Evolutionary conservation across 2,888 invertebrate species (phyloP).

Genomic region (Hypselothyrea guttata): DNA sequence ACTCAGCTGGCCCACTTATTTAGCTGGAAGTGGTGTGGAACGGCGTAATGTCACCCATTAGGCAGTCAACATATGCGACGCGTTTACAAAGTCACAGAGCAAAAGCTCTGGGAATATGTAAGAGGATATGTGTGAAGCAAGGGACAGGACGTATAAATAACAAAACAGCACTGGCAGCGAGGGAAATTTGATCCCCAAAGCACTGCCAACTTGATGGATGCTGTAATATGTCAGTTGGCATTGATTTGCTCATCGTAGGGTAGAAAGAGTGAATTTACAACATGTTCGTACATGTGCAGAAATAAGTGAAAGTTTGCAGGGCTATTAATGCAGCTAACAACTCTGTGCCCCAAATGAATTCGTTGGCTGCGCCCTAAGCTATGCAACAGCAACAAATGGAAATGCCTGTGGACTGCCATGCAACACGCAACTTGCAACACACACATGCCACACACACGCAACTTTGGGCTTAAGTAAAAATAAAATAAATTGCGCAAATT

Average conservation of each 20-base stretch:
- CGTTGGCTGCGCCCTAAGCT: constrained; percentile 15
- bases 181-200: background rate
- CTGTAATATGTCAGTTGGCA: constrained; percentile 74
- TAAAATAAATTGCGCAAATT: constrained; percentile 55
- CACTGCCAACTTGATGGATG: constrained; percentile 70
- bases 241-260: constrained; percentile 66
- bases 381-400: constrained; percentile 20
- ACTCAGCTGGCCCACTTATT: constrained; percentile 23
- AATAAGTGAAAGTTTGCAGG: constrained; percentile 31
- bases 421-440: constrained; percentile 18
- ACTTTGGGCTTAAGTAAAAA: background rate
- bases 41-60: constrained; percentile 69
- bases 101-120: constrained; percentile 66
- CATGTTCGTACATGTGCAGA: constrained; percentile 13
- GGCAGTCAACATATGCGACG: constrained; percentile 27
- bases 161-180: constrained; percentile 17
- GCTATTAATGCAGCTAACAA: constrained; percentile 21
- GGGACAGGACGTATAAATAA: constrained; percentile 41
- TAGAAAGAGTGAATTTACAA: constrained; percentile 13
- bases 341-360: constrained; percentile 14
- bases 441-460: constrained; percentile 1
- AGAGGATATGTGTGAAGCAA: constrained; percentile 49
- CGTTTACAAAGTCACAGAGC: constrained; percentile 21
- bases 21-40: constrained; percentile 21
- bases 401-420: constrained; percentile 23